Conservation (phyloP, 2,113 vertebrate species). For the Eptesicus fuscus region DNA sequence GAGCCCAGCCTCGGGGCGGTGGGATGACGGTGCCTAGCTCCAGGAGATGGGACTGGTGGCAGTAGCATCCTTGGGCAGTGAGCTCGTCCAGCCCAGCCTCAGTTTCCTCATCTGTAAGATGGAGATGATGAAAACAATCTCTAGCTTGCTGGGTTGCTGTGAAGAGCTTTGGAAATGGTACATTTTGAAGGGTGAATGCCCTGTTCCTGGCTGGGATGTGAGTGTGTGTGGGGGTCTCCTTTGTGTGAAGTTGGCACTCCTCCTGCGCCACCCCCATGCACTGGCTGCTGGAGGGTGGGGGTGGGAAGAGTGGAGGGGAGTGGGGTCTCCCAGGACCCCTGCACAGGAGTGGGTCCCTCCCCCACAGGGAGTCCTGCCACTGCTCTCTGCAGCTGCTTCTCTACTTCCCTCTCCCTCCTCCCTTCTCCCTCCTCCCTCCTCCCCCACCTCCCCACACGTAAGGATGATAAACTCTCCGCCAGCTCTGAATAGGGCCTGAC, state of each 20-base stretch:
- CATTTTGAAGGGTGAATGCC: rapidly evolving
- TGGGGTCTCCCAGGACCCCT: background rate
- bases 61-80: background rate
- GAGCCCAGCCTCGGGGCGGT: background rate
- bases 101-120: background rate
- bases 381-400: background rate
- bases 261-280: background rate
- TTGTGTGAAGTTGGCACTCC: background rate
- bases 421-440: background rate
- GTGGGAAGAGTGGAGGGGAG: background rate
- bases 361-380: background rate
- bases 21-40: background rate
- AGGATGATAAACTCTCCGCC: conserved; percentile 45
- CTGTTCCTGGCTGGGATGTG: background rate
- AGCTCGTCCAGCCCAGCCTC: background rate
- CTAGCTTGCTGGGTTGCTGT: no score
- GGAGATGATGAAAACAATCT: no score
- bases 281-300: no score
- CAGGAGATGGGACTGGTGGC: background rate
- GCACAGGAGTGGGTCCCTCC: background rate
- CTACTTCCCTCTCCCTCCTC: background rate
- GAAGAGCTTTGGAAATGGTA: background rate
- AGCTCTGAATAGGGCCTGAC: conserved; percentile 69
- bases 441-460: background rate
- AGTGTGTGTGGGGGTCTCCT: background rate